A percentile compares a stretch with the other conserved stretches of the same genome.
These are phyloP conservation scores for Acanthosepion pharaonis DNA, from an alignment of 2,888 invertebrate species.

Conservation along the genomic window DNA sequence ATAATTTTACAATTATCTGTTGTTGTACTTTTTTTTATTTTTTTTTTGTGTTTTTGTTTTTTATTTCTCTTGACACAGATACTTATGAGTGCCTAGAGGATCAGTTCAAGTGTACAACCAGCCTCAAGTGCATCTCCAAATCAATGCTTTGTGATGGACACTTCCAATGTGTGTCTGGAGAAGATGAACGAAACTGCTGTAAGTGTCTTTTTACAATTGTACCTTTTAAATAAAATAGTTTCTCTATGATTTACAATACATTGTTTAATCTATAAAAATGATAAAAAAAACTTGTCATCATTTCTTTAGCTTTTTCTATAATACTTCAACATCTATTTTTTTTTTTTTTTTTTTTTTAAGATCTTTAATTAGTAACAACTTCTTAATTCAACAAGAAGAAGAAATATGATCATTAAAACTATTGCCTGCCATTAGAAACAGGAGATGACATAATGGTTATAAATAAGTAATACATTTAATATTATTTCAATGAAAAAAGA, in stretches of 20 bases:
- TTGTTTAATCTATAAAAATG: no score
- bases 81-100: constrained; percentile 66
- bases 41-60: neutral
- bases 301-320: neutral
- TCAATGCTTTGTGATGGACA: constrained; percentile 63
- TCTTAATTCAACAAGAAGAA: neutral
- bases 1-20: constrained; percentile 34
- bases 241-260: neutral
- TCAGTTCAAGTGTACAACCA: constrained; percentile 67
- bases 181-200: constrained; percentile 78
- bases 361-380: neutral
- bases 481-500: no score
- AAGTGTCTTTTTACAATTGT: constrained; percentile 47
- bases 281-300: no score
- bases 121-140: constrained; percentile 65
- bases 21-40: neutral
- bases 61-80: constrained; percentile 49
- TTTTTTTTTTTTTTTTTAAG: neutral
- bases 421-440: no score
- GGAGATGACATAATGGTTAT: no score
- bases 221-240: neutral
- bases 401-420: no score
- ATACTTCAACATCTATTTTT: neutral
- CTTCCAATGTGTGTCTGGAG: constrained; percentile 80
- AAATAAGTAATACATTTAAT: neutral